Base-by-base conservation (phyloP, 2,888 invertebrate genomes). In the Aporophyla lueneburgensis region DNA sequence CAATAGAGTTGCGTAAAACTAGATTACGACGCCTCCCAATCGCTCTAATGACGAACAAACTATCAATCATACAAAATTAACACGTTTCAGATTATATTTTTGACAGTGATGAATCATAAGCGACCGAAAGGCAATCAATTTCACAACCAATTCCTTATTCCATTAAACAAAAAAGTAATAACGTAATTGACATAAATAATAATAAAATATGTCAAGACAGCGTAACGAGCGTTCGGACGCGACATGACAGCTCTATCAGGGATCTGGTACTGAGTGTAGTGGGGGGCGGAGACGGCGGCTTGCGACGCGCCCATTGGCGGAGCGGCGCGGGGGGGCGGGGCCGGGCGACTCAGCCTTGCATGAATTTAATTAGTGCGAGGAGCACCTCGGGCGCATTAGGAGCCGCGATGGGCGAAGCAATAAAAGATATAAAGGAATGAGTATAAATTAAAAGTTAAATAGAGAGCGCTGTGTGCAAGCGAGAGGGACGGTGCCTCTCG, bases 351-450 rank as follows among this genome's bases (percentile, higher is more conserved):
- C 95, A 96, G 95, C 95, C 96, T 96, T 96, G 96, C 96, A 96
- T 96, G 96, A 96, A 96, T 96, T 96, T 96, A 96, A 96, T 96
- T 96, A 96, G 96, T 95, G 95, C 89, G 95, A 95, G 95, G 94
- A 95, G 95, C 96, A 96, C 96, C 96, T 96, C 96, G 93, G 95
- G 94, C 96, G 95, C 96, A 96, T 96, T 96, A 96, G 96, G 96
- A 96, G 96, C 93, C 95, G 96, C 96, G 95, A 96, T 95, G 96
- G 96, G 96, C 95, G 96, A 96, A 96, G 96, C 96, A 96, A 96
- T 96, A 96, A 96, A 96, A 96, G 96, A 96, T 96, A 96, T 96
- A 96, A 96, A 96, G 96, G 96, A 96, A 96, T 96, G 96, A 96
- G 96, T 96, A 96, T 96, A 96, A 96, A 96, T 96, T 96, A 96